phyloP scores from a whole-genome alignment of 2,888 invertebrate genomes.

The Hirtodrosophila alboralis region DNA sequence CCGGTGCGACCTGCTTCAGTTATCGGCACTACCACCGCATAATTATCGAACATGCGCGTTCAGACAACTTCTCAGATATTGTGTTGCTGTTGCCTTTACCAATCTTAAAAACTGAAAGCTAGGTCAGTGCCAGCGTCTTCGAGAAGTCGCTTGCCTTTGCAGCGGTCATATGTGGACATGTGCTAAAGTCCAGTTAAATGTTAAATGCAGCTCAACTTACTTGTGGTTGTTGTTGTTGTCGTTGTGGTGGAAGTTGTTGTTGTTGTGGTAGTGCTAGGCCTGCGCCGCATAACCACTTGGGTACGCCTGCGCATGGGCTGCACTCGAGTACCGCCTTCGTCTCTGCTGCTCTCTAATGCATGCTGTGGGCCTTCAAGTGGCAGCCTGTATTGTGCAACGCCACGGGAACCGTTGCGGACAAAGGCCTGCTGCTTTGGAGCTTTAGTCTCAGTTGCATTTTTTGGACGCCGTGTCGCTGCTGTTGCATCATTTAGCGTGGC shows the following conservation, averaged over 20 bases:
- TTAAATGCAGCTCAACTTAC: conserved; percentile 57
- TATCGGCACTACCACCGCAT: conserved; percentile 46
- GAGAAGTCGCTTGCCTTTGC: conserved; percentile 51
- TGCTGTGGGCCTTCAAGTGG: conserved; percentile 44
- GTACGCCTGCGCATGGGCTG: conserved; percentile 56
- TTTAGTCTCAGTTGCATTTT: conserved; percentile 42
- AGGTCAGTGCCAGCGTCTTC: conserved; percentile 67
- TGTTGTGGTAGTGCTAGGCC: conserved; percentile 35
- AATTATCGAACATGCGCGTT: conserved; percentile 34
- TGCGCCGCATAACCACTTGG: conserved; percentile 60
- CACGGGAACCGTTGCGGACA: conserved; percentile 43
- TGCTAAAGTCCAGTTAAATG: conserved; percentile 33
- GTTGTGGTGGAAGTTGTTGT: conserved; percentile 45
- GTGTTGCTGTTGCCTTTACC: conserved; percentile 36
- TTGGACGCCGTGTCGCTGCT: conserved; percentile 31
- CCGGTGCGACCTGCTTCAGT: conserved; percentile 55
- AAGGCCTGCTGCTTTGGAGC: conserved; percentile 21
- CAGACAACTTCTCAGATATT: conserved; percentile 41
- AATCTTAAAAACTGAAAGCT: conserved; percentile 61
- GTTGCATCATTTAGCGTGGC: conserved; percentile 71
- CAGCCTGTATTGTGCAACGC: conserved; percentile 71
- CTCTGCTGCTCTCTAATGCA: conserved; percentile 12
- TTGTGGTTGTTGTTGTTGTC: conserved; percentile 62
- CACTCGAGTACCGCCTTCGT: conserved; percentile 15
- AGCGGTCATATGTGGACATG: conserved; percentile 45